A percentile compares a stretch with the other conserved stretches of the same genome.
phyloP scores from a whole-genome alignment of 2,888 invertebrate species.

The Ichneumoninae sp. region DNA sequence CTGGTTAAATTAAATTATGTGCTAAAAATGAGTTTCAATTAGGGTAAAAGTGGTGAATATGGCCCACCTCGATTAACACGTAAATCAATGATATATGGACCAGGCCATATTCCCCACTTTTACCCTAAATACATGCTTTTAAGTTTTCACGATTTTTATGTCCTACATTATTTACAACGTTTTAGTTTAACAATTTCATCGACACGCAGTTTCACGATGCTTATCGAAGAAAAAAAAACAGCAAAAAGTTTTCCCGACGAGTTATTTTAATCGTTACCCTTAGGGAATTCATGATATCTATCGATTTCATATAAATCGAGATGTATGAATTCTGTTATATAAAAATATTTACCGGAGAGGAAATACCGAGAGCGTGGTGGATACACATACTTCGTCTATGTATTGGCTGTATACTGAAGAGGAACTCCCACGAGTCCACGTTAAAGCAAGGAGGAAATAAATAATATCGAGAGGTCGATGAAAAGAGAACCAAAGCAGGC shows the following conservation, averaged over 20 bases:
- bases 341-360: not conserved
- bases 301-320: not conserved
- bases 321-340: not conserved
- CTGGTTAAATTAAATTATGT: not conserved
- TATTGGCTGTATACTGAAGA: not conserved
- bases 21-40: not conserved
- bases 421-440: not conserved
- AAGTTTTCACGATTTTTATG: not conserved
- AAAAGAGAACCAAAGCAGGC: slow-evolving; percentile 17
- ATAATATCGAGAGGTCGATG: slow-evolving; percentile 13
- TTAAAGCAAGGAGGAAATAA: slow-evolving; percentile 8
- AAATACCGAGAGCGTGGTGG: not conserved
- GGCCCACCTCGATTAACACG: too few relatives aligned
- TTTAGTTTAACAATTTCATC: not conserved
- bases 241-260: not conserved
- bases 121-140: not conserved
- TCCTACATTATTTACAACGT: not conserved
- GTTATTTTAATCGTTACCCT: not conserved
- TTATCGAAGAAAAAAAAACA: not conserved
- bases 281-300: not conserved
- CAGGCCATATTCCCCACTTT: too few relatives aligned
- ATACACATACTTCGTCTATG: not conserved
- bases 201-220: not conserved
- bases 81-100: too few relatives aligned
- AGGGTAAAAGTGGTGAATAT: too few relatives aligned